Evolutionary conservation across 2,888 invertebrate genomes (phyloP).

Genomic region (Parthenolecanium corni): DNA sequence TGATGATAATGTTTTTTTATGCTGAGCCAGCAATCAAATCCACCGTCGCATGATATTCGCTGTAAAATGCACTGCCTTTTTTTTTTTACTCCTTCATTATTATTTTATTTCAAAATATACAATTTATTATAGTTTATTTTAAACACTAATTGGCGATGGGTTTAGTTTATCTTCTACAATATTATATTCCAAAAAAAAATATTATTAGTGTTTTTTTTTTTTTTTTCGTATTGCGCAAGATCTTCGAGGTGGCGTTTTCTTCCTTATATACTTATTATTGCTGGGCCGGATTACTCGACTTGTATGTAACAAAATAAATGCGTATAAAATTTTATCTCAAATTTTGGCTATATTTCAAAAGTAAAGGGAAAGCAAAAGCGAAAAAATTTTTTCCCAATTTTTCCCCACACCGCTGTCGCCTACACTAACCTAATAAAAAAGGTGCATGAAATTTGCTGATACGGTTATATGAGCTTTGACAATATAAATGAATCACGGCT

Average conservation of each 20-base stretch:
- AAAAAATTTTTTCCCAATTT: background rate
- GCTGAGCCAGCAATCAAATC: no score
- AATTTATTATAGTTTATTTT: conserved; percentile 17
- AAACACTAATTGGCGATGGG: conserved; percentile 26
- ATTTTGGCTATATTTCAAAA: background rate
- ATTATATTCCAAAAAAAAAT: conserved; percentile 8
- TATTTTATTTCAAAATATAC: background rate
- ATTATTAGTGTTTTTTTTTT: background rate
- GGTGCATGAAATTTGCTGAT: conserved; percentile 3
- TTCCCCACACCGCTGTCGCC: background rate
- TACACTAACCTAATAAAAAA: conserved; percentile 5
- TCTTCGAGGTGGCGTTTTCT: conserved; percentile 27
- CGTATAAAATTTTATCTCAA: background rate
- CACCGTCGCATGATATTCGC: conserved; percentile 16
- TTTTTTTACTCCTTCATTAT: no score
- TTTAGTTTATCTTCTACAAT: conserved; percentile 12
- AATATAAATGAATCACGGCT: no score
- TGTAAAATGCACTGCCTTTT: conserved; percentile 26
- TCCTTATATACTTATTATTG: conserved; percentile 23
- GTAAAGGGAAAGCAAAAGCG: background rate
- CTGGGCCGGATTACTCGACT: conserved; percentile 16
- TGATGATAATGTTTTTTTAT: no score
- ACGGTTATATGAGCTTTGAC: background rate
- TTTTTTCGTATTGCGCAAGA: background rate
- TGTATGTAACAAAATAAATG: background rate